Conservation (phyloP, 2,888 invertebrate genomes). For the Agonopterix subpropinquella region DNA sequence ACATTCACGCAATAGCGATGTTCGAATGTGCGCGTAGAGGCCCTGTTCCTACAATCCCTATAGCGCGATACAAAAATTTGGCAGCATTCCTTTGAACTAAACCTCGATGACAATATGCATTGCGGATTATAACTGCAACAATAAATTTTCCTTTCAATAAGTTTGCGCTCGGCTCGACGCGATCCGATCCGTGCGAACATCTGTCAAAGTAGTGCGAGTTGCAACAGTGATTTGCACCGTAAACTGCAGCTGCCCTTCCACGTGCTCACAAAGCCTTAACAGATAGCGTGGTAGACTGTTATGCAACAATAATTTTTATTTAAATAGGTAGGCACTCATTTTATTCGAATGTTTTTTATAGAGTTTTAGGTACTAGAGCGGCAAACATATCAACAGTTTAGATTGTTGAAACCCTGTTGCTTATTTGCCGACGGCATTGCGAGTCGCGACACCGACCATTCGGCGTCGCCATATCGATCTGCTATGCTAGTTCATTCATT, state of each 20-base stretch:
- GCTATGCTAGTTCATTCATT: conserved; percentile 31
- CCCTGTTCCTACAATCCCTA: too few relatives aligned
- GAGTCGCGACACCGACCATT: conserved; percentile 43
- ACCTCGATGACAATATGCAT: too few relatives aligned
- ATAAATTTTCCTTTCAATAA: neutral
- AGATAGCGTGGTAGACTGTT: too few relatives aligned
- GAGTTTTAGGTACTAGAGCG: neutral
- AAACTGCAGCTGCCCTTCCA: conserved; percentile 47
- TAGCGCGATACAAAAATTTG: too few relatives aligned
- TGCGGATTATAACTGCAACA: too few relatives aligned
- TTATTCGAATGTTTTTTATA: too few relatives aligned
- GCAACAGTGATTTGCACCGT: conserved; percentile 16
- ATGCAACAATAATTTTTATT: neutral
- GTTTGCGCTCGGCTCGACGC: neutral
- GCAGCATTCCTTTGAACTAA: too few relatives aligned
- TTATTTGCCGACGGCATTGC: conserved; percentile 19
- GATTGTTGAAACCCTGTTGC: conserved; percentile 32
- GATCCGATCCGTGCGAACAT: conserved; percentile 4
- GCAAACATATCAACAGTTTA: conserved; percentile 28
- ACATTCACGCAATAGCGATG: too few relatives aligned
- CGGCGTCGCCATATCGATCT: conserved; percentile 64
- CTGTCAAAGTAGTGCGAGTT: conserved; percentile 4
- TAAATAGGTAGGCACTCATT: neutral
- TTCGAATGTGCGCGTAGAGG: too few relatives aligned
- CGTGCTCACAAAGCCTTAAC: conserved; percentile 2